Evolutionary conservation across 1,140 invertebrate species (phyloP), one percentile per base, ranked within the genome.

Genomic region (Plutomurus gul): DNA sequence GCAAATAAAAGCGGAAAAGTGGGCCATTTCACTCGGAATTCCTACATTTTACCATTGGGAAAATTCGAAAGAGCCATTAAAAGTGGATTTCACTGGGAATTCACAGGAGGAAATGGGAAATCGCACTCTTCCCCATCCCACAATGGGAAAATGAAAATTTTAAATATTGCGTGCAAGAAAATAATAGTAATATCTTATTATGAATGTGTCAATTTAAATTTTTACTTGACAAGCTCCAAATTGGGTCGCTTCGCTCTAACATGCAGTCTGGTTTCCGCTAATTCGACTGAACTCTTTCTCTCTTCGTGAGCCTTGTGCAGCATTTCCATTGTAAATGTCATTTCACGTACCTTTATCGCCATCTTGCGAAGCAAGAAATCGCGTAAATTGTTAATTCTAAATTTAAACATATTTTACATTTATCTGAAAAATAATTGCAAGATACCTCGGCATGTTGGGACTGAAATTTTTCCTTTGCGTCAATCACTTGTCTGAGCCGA

Each of bases 381-480:
- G n/a, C n/a, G 33, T 72, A 40, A 72, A 20, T 16, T 4, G 22
- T 40, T 40, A 72, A 1, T 39, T 16, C 5, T 60, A 49, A 3
- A 49, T 18, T 13, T n/a, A 49, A 49, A 7, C 46, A n/a, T 49
- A 49, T 18, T 49, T 49, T 18, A 7, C 20, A 49, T 20, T 49
- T n/a, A 49, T n/a, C n/a, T 49, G 3, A 3, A n/a, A n/a, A n/a
- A n/a, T 2, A 49, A 49, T 49, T 18, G n/a, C 1, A 49, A 49
- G 73, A 60, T 86, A 91, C 92, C 86, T 94, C 93, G 75, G 91
- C 89, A 86, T 95, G 93, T 87, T 95, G 92, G 56, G 92, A 88
- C 86, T 96, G 94, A 70, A 96, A 87, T 87, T 93, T 94, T 16
- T 87, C 89, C 88, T 96, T 96, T 1, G 91, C 88, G 84, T 92